phyloP scores from a whole-genome alignment of 2,888 invertebrate species.

The Coenonympha arcania region DNA sequence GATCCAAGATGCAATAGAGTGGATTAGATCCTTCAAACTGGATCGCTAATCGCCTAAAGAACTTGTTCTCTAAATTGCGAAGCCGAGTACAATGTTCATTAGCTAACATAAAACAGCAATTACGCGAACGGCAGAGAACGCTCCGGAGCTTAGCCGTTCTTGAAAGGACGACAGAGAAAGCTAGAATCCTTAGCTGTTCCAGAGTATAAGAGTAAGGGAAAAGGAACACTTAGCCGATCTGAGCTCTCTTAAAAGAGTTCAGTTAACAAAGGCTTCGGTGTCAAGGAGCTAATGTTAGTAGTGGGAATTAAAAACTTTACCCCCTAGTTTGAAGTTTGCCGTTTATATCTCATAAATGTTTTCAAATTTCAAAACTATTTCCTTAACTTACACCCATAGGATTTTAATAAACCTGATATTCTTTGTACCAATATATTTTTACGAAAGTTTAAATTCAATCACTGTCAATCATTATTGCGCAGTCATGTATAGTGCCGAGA shows the following conservation, averaged over 20 bases:
- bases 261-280: conserved; percentile 47
- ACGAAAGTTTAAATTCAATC: too few relatives aligned
- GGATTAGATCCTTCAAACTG: conserved; percentile 22
- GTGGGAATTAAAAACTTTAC: conserved; percentile 77
- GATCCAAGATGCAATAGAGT: conserved; percentile 16
- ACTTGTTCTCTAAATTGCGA: conserved; percentile 35
- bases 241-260: conserved; percentile 48
- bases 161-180: conserved; percentile 17
- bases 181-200: conserved; percentile 12
- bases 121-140: conserved; percentile 32
- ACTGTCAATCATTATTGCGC: too few relatives aligned
- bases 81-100: conserved; percentile 43
- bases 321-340: conserved; percentile 71
- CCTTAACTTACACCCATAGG: too few relatives aligned
- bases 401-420: too few relatives aligned
- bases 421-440: too few relatives aligned
- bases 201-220: conserved; percentile 8
- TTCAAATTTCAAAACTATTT: too few relatives aligned
- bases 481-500: too few relatives aligned
- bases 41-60: conserved; percentile 35
- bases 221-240: conserved; percentile 42
- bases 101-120: conserved; percentile 58
- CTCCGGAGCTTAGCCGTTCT: conserved; percentile 19
- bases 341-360: not conserved
- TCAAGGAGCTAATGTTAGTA: conserved; percentile 60